Evolutionary conservation across 30 jellyfish, hydroid and myxozoan species (phyloP), one percentile per base, ranked within the genome.

Genomic region (Turritopsis dohrnii): DNA sequence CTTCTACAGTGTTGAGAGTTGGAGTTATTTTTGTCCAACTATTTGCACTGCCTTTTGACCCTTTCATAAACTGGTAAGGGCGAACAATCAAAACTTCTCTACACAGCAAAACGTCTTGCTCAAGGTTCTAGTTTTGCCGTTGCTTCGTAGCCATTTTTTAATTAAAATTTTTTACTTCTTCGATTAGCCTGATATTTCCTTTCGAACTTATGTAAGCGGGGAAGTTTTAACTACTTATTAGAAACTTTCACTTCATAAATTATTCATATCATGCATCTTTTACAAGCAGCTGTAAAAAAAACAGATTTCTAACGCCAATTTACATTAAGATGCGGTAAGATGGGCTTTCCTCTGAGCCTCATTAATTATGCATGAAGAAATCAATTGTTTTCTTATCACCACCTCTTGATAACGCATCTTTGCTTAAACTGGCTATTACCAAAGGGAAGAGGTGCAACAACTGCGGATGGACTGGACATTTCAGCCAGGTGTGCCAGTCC

Each of bases 371-470:
- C n/a, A n/a, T n/a, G n/a, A n/a, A n/a, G n/a, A n/a, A n/a, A n/a
- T n/a, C 73, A 60, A 60, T 60, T 60, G 73, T 60, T 60, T 60
- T 60, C 73, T 60, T 60, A 60, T 60, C 73, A 60, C 73, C 73
- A 60, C 73, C 73, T 60, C 73, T 60, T 23, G 73, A 60, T 60
- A 60, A 60, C 0, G 73, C 73, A 18, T 60, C 73, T 18, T 60
- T 60, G 73, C 73, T 0, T 60, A 60, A 60, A 60, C 73, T 60
- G 22, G 21, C 73, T 60, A 60, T 0, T 60, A 60, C 21, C 73
- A 0, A 60, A n/a, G 88, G 88, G 71, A 82, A 82, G 66, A 82
- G 87, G 20, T 82, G 88, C 86, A 0, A 82, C 87, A 82, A 82
- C 86, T 82, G 88, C 65, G 88, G 88, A 22, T 26, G 20, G 18